phyloP scores from a whole-genome alignment of 2,797 vertebrate genomes.

The Periophthalmus magnuspinnatus region DNA sequence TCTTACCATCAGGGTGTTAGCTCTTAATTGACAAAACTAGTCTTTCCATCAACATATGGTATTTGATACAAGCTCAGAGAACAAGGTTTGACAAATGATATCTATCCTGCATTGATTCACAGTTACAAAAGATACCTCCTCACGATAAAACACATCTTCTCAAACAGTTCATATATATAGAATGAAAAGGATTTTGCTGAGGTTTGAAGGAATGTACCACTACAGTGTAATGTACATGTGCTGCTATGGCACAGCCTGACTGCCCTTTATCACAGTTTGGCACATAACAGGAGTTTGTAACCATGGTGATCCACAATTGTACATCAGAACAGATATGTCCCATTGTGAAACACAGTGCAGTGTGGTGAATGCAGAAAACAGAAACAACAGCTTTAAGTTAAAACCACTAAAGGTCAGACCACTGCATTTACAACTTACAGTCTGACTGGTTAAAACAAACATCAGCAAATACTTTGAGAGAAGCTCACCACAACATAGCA shows the following conservation, averaged over 20 bases:
- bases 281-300: slow-evolving; percentile 47
- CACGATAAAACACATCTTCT: slow-evolving; percentile 44
- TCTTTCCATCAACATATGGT: slow-evolving; percentile 14
- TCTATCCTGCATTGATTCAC: slow-evolving; percentile 56
- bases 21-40: slow-evolving; percentile 11
- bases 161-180: slow-evolving; percentile 45
- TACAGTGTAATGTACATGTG: slow-evolving; percentile 48
- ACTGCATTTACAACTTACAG: slow-evolving; percentile 30
- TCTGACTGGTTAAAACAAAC: slow-evolving; percentile 27
- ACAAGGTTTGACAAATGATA: slow-evolving; percentile 66
- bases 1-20: slow-evolving; percentile 30
- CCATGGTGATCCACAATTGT: slow-evolving; percentile 16
- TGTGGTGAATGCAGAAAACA: slow-evolving; percentile 32
- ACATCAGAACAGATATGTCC: slow-evolving; percentile 25
- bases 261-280: slow-evolving; percentile 64
- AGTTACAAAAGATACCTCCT: slow-evolving; percentile 63
- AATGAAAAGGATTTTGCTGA: slow-evolving; percentile 47
- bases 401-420: slow-evolving; percentile 28
- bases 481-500: slow-evolving; percentile 65
- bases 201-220: slow-evolving; percentile 47
- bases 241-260: slow-evolving; percentile 69
- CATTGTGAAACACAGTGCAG: slow-evolving; percentile 54
- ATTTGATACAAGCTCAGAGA: slow-evolving; percentile 60
- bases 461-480: slow-evolving; percentile 32
- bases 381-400: slow-evolving; percentile 29